Conservation (phyloP, 2,113 vertebrate genomes). For the Nerophis lumbriciformis region DNA sequence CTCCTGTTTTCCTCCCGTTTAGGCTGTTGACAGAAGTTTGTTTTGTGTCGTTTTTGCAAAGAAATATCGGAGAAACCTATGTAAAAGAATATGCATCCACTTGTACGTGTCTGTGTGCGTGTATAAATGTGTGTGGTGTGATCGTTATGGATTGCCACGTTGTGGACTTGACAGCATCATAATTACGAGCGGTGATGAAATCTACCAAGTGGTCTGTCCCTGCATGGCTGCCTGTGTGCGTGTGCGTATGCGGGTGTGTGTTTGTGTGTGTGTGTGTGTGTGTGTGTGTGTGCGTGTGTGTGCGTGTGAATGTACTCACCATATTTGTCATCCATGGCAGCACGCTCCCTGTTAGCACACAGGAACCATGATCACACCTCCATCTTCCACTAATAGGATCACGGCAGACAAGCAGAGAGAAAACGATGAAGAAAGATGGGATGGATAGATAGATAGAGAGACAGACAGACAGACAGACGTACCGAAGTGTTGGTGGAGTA, state of each 20-base stretch:
- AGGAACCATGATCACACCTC: conserved; percentile 63
- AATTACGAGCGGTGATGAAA: conserved; percentile 70
- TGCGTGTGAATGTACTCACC: conserved; percentile 27
- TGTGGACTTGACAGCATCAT: conserved; percentile 69
- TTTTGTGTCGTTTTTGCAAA: no score
- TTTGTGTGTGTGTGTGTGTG: conserved; percentile 22
- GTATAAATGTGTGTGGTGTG: conserved; percentile 26
- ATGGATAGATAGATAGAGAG: conserved; percentile 37
- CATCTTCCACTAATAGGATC: conserved; percentile 65
- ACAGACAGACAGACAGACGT: conserved; percentile 30
- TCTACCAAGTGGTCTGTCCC: conserved; percentile 64
- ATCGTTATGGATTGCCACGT: conserved; percentile 69
- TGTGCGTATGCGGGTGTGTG: conserved; percentile 25
- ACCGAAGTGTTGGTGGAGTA: background rate
- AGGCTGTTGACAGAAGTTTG: background rate
- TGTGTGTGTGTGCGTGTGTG: conserved; percentile 29
- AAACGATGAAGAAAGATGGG: conserved; percentile 24
- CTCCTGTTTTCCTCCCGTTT: no score
- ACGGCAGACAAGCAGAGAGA: conserved; percentile 42
- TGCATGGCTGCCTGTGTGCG: conserved; percentile 40
- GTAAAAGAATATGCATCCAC: conserved; percentile 8
- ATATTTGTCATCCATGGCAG: conserved; percentile 68
- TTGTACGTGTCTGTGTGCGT: background rate
- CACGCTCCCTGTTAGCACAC: conserved; percentile 65
- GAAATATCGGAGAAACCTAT: background rate